These are phyloP conservation scores for Physella acuta DNA, from an alignment of 1,140 invertebrate species.

Conservation along the genomic window DNA sequence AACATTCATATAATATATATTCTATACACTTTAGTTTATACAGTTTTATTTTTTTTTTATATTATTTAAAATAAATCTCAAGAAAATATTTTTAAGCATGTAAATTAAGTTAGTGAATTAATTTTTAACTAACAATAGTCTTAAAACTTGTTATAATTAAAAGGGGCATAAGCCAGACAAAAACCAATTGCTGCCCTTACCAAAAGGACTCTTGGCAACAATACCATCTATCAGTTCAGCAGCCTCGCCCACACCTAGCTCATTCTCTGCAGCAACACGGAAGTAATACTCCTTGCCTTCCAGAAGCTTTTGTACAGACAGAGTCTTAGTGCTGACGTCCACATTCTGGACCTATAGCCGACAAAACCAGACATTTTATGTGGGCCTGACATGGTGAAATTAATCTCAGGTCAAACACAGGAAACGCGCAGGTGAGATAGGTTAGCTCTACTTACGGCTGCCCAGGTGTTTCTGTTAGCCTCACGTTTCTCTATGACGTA, in stretches of 20 bases:
- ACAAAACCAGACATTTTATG: no score
- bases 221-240: constrained; percentile 72
- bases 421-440: no score
- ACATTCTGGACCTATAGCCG: constrained; percentile 35
- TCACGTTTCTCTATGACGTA: constrained; percentile 94
- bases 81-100: no score
- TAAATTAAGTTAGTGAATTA: no score
- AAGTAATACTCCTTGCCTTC: constrained; percentile 92
- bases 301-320: constrained; percentile 76
- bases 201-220: constrained; percentile 56
- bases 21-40: no score
- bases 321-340: constrained; percentile 40
- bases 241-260: constrained; percentile 73
- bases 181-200: constrained; percentile 35
- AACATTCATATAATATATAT: no score
- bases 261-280: constrained; percentile 85
- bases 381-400: no score
- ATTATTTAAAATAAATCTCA: no score
- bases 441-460: constrained; percentile 65
- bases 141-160: no score
- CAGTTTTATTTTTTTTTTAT: no score
- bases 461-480: constrained; percentile 87
- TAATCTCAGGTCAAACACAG: neutral
- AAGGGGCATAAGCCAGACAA: neutral
- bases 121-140: no score